Evolutionary conservation across 2,888 invertebrate species (phyloP), one percentile per base, ranked within the genome.

Genomic region (Gnatocerus cornutus): DNA sequence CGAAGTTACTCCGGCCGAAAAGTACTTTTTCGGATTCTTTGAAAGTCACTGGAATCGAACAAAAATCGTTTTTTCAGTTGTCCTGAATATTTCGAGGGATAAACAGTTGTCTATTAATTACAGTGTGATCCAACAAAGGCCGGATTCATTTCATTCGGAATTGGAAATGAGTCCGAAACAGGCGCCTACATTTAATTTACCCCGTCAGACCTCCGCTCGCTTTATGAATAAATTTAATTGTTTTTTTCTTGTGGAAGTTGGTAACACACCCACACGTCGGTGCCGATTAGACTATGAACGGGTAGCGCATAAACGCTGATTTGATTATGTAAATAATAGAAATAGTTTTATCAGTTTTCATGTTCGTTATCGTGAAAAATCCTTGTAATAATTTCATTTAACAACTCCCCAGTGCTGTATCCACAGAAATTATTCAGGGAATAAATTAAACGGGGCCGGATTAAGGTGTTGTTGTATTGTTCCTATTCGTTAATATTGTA

Each of bases 321-420:
- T 46, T 59, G 69, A 69, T 63, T 63, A 63, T 63, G 62, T 63
- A 52, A 63, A 63, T 63, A 41, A 13, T 39, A 12, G 41, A 52
- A 63, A 63, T 41, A 41, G 62, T 50, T 63, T 63, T 63, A 63
- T 50, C 62, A 63, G 62, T 63, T 63, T 63, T 52, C 62, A 63
- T 63, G 62, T 39, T 13, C 9, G 41, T 52, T 63, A 63, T 63
- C 62, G 52, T 13, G 50, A 14, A 52, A 62, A 63, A 41, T 63
- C 29, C 50, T 41, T 63, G 62, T 63, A n/a, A 33, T 33, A 59
- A 59, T 59, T 59, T 59, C 59, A 45, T 29, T 45, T 14, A 45
- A 62, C 61, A 62, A 62, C 61, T 39, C 50, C 62, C 62, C 16
- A 14, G 33, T 12, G 62, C 41, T 52, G 41, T 41, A 50, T 50